Evolutionary conservation across 37 sponge, comb jelly and placozoan species (phyloP).

Genomic region (Tethya wilhelma): DNA sequence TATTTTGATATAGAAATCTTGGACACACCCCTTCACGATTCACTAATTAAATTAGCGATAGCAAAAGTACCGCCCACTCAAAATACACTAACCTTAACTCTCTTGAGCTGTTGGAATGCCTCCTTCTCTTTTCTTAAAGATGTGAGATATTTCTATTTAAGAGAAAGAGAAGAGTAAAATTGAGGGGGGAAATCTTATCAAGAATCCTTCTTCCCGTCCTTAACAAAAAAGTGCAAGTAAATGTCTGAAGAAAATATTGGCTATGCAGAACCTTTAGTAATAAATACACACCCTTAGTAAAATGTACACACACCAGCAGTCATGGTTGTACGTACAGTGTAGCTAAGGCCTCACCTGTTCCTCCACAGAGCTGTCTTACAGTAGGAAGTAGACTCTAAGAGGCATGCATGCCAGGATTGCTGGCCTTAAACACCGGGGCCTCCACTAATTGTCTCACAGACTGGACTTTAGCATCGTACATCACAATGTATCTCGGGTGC

Average conservation of each 20-base stretch:
- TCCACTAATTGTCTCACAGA: constrained; percentile 90
- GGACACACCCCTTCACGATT: too few species aligned
- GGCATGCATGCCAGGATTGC: constrained; percentile 73
- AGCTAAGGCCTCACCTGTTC: too few species aligned
- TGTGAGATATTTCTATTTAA: constrained; percentile 85
- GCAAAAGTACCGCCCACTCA: too few species aligned
- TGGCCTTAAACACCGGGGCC: constrained; percentile 82
- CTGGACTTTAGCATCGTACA: constrained; percentile 88
- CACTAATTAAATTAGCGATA: too few species aligned
- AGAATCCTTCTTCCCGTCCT: neutral
- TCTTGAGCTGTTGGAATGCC: constrained; percentile 92
- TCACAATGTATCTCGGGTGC: constrained; percentile 76
- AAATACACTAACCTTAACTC: too few species aligned
- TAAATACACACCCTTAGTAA: constrained; percentile 31
- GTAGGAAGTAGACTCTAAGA: constrained; percentile 90
- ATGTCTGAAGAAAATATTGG: neutral
- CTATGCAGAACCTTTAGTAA: neutral
- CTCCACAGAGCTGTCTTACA: constrained; percentile 97
- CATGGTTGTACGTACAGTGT: too few species aligned
- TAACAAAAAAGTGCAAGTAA: neutral
- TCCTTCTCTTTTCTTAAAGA: constrained; percentile 90
- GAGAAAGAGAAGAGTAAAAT: neutral
- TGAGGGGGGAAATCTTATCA: too few species aligned
- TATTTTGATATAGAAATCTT: too few species aligned
- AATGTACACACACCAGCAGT: too few species aligned